Evolutionary conservation across 2,888 invertebrate species (phyloP), one percentile per base, ranked within the genome.

Genomic region (Neria commutata): DNA sequence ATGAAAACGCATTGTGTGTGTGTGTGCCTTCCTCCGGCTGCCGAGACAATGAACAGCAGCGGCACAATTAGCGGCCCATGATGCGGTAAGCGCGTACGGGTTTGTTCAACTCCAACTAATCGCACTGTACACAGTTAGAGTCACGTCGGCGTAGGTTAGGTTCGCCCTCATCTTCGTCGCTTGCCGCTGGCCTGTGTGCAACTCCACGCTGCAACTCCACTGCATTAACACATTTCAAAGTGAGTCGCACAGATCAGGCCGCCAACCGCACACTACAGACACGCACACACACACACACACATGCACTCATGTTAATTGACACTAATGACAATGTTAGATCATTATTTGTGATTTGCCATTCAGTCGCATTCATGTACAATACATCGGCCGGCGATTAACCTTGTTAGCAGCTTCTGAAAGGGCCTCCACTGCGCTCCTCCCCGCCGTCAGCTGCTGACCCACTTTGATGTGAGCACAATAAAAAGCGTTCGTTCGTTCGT

Each of bases 221-320:
- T n/a, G n/a, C n/a, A n/a, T n/a, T n/a, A 29, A 29, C 29, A 29
- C 29, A 29, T 29, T 29, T 29, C 29, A 11, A 29, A 29, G 6
- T 5, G 11, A 29, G n/a, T n/a, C n/a, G n/a, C n/a, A n/a, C n/a
- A n/a, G n/a, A n/a, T n/a, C n/a, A n/a, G n/a, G n/a, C n/a, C n/a
- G n/a, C n/a, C 51, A 51, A 37, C 37, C 34, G 24, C 16, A n/a
- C 17, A 26, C 16, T 40, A n/a, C n/a, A n/a, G n/a, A n/a, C 56
- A 34, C 19, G 34, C 19, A 45, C 19, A 19, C 21, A 14, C 14
- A 40, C 24, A 24, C 16, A 29, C 23, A 46, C 46, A 29, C 33
- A 24, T 17, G 25, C 34, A 34, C 23, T 50, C 42, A 40, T 40
- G 40, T 25, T 52, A 52, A 52, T 52, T 52, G 40, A 25, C 33